A percentile compares a stretch with the other conserved stretches of the same genome.
Evolutionary conservation across 2,888 invertebrate species (phyloP).

Genomic region (Nyleta sp.): DNA sequence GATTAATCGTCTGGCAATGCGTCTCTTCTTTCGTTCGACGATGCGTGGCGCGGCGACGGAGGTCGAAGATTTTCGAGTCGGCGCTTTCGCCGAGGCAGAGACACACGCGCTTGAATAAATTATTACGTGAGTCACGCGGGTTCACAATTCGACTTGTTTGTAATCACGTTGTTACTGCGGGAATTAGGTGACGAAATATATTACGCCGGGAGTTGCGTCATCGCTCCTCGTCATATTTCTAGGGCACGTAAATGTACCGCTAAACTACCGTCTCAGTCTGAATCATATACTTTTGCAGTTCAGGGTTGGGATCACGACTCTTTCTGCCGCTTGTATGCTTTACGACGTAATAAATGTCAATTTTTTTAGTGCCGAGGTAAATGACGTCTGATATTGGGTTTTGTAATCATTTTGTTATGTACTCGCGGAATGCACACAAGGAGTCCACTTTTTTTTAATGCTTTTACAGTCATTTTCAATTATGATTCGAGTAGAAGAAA

Average conservation of each 20-base stretch:
- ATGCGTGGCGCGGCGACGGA: conserved; percentile 1
- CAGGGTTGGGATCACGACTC: conserved; percentile 32
- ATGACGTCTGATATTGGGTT: conserved; percentile 20
- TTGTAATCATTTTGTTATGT: conserved; percentile 14
- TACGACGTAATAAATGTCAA: conserved; percentile 25
- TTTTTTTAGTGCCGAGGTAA: conserved; percentile 13
- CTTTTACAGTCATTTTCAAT: too few species aligned
- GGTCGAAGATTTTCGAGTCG: conserved; percentile 2
- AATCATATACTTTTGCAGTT: conserved; percentile 23
- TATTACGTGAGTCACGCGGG: conserved; percentile 5
- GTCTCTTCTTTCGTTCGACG: conserved; percentile 9
- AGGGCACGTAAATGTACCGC: conserved; percentile 18
- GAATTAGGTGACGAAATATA: conserved; percentile 43
- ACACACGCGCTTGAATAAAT: conserved; percentile 12
- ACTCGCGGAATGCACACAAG: neutral
- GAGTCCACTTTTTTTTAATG: too few species aligned
- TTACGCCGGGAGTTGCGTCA: conserved; percentile 28
- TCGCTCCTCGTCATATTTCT: conserved; percentile 31
- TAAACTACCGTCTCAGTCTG: conserved; percentile 20
- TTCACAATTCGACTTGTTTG: conserved; percentile 16
- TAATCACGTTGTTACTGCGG: conserved; percentile 16
- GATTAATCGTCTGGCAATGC: conserved; percentile 38
- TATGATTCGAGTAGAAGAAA: too few species aligned
- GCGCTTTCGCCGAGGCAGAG: conserved; percentile 1
- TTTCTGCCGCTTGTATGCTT: conserved; percentile 21